Evolutionary conservation across 1,140 invertebrate genomes (phyloP).

Genomic region (Melanaphis sacchari): DNA sequence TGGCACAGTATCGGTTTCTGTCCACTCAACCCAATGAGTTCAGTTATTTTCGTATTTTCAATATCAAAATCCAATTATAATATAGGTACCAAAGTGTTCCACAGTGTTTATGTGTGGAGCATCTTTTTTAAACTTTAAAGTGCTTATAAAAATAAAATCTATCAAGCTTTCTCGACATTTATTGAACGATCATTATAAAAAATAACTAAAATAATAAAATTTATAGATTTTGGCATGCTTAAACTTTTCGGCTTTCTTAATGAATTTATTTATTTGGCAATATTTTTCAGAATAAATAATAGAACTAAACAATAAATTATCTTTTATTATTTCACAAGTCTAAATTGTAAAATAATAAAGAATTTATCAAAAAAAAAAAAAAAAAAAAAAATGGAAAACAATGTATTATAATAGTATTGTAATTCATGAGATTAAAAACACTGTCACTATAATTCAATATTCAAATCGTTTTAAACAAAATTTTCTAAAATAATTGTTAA

Average conservation of each 20-base stretch:
- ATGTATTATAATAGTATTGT: not conserved
- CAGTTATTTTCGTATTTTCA: not conserved
- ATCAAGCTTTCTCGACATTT: not conserved
- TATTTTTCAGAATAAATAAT: not conserved
- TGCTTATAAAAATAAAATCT: not conserved
- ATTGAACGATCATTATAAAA: not conserved
- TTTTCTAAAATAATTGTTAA: too few relatives aligned
- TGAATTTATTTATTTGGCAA: not conserved
- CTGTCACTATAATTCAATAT: not conserved
- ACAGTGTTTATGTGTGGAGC: not conserved
- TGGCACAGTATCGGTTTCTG: not conserved
- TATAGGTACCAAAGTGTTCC: not conserved
- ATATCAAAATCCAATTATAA: not conserved
- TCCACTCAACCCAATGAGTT: too few relatives aligned
- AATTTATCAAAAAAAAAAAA: not conserved
- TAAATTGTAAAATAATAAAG: not conserved
- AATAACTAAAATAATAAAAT: not conserved
- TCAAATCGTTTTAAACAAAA: not conserved
- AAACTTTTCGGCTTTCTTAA: not conserved
- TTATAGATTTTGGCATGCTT: not conserved
- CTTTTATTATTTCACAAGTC: not conserved
- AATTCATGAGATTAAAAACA: not conserved
- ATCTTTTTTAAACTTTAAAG: not conserved
- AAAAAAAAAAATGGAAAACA: not conserved
- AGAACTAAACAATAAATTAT: not conserved